Evolutionary conservation across 2,888 invertebrate genomes (phyloP).

Genomic region (Glaucopsyche alexis): DNA sequence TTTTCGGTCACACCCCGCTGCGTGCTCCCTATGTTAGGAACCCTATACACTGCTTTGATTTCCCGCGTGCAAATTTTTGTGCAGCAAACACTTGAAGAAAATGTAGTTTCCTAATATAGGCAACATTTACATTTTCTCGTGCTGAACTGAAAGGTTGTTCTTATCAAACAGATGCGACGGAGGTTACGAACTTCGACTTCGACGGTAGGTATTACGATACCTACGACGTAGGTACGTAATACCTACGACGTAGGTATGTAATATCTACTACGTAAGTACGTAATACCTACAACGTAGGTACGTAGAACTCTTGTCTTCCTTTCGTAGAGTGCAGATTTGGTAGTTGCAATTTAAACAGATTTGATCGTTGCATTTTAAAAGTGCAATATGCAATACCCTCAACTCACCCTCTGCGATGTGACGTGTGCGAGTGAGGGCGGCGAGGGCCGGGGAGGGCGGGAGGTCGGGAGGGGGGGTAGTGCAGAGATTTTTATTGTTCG

Average conservation of each 20-base stretch:
- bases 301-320: no score
- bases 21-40: conserved; percentile 41
- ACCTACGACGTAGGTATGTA: no score
- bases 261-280: no score
- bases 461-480: conserved; percentile 43
- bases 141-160: no score
- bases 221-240: no score
- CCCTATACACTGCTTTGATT: conserved; percentile 33
- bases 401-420: conserved; percentile 33
- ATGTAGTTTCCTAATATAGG: no score
- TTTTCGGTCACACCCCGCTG: conserved; percentile 67
- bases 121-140: no score
- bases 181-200: no score
- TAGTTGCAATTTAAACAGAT: background rate
- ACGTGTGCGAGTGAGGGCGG: background rate
- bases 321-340: background rate
- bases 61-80: background rate
- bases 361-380: background rate
- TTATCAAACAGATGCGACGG: no score
- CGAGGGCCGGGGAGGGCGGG: conserved; percentile 31
- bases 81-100: background rate
- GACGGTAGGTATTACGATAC: no score
- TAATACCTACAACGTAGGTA: no score
- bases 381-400: conserved; percentile 28
- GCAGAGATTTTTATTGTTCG: conserved; percentile 66